Base-by-base conservation (phyloP, 1,140 invertebrate species). In the Diploscapter pachys region DNA sequence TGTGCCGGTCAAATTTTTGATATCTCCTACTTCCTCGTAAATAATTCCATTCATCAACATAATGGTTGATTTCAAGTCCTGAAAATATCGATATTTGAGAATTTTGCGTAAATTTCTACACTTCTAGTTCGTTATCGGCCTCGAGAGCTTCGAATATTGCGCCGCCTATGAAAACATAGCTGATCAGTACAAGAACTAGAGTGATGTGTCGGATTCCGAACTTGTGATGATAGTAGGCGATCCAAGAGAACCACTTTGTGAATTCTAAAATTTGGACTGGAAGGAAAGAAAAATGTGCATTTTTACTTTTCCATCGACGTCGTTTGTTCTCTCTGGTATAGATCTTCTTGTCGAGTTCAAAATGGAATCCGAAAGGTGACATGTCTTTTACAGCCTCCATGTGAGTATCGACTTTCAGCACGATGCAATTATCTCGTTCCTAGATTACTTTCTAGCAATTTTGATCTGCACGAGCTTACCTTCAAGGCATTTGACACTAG, bases 331-430 rank as follows among this genome's bases (percentile, higher is more conserved):
- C 55, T 48, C 67, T 64, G 55, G 71, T 57, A 52, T 72, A 72
- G 13, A 72, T 76, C 53, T 72, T 71, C 13, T 64, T 64, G 57
- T 76, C 75, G 9, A 76, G 68, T 62, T 76, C 75, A 62, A 76
- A 76, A 31, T 76, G 75, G 53, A 76, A 76, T 31, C 75, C 75
- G 11, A 76, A 76, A 55, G 75, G 75, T n/a, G 69, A 72, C 53
- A 76, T 64, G 8, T 71, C 75, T 65, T 73, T 62, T 51, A 66
- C 70, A 50, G 63, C 65, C 13, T 73, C 62, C 75, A 76, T 71
- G 50, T 76, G 68, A 11, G 75, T 76, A 49, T 76, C 75, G 51
- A 76, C 68, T 67, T 71, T 71, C 0, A 76, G 56, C 0, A 76
- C 68, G 6, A 76, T 76, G 64, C 69, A 71, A n/a, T 76, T 76